Base-by-base conservation (phyloP, 2,797 vertebrate genomes). In the Galagoides demidoff region DNA sequence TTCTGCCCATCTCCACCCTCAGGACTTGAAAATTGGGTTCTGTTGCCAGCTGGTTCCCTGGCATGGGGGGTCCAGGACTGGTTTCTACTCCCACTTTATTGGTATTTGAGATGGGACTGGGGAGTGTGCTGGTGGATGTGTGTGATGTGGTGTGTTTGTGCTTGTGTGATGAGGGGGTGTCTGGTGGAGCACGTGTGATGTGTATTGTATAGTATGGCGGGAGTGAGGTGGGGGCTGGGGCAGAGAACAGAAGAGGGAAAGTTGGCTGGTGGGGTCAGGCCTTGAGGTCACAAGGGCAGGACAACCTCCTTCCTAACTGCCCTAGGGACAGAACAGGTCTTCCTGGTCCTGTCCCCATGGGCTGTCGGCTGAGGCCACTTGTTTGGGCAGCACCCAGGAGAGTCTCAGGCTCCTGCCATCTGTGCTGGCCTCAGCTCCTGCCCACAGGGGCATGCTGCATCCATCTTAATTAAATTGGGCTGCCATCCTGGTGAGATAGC, bases 381-480 rank as follows among this genome's bases (percentile, higher is more conserved):
- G 39, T 83, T 68, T 1, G 1, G 39, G 70, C 68, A 87, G 29
- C 11, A 7, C 85, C 89, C 10, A 0, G 16, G 87, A 92, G 77
- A 45, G 73, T 16, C 31, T 29, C 5, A 6, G 74, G 85, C 78
- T 94, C 82, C 45, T 3, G 23, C 95, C 93, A 87, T 96, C 96
- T 97, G 93, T 71, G 59, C 90, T 0, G 5, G 96, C 88, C 74
- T 49, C 1, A 31, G 82, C 92, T 95, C 39, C 71, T 63, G 73
- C 96, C 92, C 92, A 25, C 3, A 2, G 68, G 95, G 95, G 45
- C 79, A 11, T 7, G 4, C 74, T 0, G 4, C 77, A 91, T 94
- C 90, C 43, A n/a, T 97, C 90, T 96, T 94, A 83, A 96, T 98
- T 92, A 96, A 91, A 87, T 55, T 17, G 86, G 86, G 89, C 61